Base-by-base conservation (phyloP, 2,888 invertebrate genomes). In the Clepsis dumicolana region DNA sequence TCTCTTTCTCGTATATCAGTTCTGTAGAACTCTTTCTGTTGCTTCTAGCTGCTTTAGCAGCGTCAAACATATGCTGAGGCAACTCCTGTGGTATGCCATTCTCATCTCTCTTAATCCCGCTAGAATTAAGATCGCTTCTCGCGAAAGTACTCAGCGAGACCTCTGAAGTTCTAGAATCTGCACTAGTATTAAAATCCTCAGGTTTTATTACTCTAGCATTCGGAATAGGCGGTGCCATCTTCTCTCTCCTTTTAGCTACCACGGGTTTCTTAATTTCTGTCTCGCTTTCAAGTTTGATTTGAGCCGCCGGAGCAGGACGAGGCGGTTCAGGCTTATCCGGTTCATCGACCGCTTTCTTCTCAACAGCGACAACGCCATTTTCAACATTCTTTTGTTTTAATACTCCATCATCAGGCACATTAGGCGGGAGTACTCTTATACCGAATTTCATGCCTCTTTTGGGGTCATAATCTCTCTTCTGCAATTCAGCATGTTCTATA, bases 61-160 rank as follows among this genome's bases (percentile, higher is more conserved):
- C 96, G 63, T 96, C 95, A 70, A 96, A 89, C 90, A 96, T 96
- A 73, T 96, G 96, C 68, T 94, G 94, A 3, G 96, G 96, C 73
- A 96, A 92, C 78, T 96, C 96, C 78, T 96, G 95, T 57, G 96
- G 96, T 76, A 96, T 94, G 32, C 95, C 94, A 77, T 95, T 92
- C 72, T 94, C 88, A 75, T 94, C 94, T 75, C 95, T 81, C 80
- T 94, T 94, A 27, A 95, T 95, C 38, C 95, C 95, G 65, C 95
- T 95, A 44, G 94, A 94, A 76, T 94, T 94, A 0, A 94, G 77
- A 72, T 94, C 94, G 63, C 90, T 86, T 75, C 95, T 88, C 52
- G 87, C 80, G 70, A 93, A 93, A 41, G 81, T 82, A 12, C 79
- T 81, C 1, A 80, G 69, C 1, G 89, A 86, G 10, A 72, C 80